Evolutionary conservation across 2,888 invertebrate genomes (phyloP), one percentile per base, ranked within the genome.

Genomic region (Actias luna): DNA sequence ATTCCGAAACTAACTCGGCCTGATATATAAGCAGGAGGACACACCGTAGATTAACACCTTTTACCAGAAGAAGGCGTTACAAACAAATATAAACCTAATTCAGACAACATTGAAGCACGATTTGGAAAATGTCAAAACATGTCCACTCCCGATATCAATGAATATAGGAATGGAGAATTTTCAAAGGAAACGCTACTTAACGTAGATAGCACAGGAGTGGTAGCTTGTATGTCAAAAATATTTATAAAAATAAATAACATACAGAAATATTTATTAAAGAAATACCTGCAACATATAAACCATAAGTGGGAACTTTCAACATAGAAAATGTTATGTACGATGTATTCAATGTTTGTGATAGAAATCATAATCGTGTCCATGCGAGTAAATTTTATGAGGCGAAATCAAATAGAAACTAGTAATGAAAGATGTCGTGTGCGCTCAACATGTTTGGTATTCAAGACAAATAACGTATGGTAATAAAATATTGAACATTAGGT

Each of bases 351-450:
- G 87, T 87, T 88, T 89, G 89, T 89, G 85, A 91, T 89, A 88
- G 90, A 89, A 88, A 91, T 87, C 89, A 80, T 89, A 90, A 90
- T 90, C 88, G 84, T 78, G 78, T 84, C 81, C 77, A 82, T 83
- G 88, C 82, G 81, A 90, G 86, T 82, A 77, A 74, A 80, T 87
- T 90, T 89, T 90, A 90, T 88, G 90, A 88, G 83, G 79, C 85
- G 82, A 88, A 90, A 92, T 89, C 92, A 92, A 92, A 92, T 92
- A 92, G 92, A 92, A 92, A 92, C 92, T 87, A 88, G 91, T 86
- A 90, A 90, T 91, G 88, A 88, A 88, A 88, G 88, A 90, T 89
- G 88, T 88, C 86, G 80, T 87, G 77, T 83, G 79, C 84, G 79
- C 79, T 81, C 76, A 78, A 82, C 84, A 81, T 87, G 91, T 89